Base-by-base conservation (phyloP, 2,797 vertebrate species). In the Ctenosaura bakeri region DNA sequence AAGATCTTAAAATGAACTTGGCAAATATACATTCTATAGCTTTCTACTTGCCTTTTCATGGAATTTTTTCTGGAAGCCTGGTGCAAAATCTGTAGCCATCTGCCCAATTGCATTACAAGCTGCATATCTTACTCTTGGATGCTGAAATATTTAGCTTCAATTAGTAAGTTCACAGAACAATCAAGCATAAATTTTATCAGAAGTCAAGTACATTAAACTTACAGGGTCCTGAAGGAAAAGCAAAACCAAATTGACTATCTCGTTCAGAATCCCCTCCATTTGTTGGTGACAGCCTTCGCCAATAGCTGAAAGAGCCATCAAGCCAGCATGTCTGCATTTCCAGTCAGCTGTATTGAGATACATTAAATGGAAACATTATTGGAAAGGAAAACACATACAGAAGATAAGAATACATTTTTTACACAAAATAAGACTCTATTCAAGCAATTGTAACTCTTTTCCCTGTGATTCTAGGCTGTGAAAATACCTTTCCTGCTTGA, bases 51-150 rank as follows among this genome's bases (percentile, higher is more conserved):
- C 99, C 98, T 99, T 99, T 92, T 99, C 98, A 0, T 99, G 99
- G 95, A 99, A 99, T 92, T 99, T 99, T 98, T 99, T 99, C 86
- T 99, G 99, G 96, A 99, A 99, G 32, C 98, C 98, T n/a, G 99
- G 99, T 22, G 99, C 99, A 16, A 99, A 99, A 95, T 99, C 99
- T 83, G 99, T 99, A 93, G 99, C 99, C 99, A 99, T 99, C 96
- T 99, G 99, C 92, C 99, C 99, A 2, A 99, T 98, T 1, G 99
- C 99, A 6, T 99, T 99, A 92, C 99, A 99, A 90, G 99, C 99
- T 0, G 99, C 99, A 0, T 99, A 99, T n/a, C 99, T 98, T 35
- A 99, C 99, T 95, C 99, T 97, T 0, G 99, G 99, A 90, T 99
- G 99, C 99, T 99, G 95, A 64, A 96, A 97, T 78, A 89, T 79